Evolutionary conservation across 1,140 invertebrate genomes (phyloP).

Genomic region (Cheumatopsyche charites): DNA sequence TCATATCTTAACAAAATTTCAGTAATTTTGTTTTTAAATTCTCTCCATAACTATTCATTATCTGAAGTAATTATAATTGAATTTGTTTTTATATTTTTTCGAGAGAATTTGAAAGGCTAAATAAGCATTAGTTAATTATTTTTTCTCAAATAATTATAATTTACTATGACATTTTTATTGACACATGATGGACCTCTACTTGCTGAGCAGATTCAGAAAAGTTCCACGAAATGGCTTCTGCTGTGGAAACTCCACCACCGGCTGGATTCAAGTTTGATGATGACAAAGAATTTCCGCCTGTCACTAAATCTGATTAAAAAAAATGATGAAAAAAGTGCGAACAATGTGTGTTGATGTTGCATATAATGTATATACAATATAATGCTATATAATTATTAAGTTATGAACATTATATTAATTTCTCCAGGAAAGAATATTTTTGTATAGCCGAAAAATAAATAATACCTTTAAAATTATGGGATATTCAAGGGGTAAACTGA

Average conservation of each 20-base stretch:
- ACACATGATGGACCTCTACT: constrained; percentile 12
- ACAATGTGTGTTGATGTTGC: not conserved
- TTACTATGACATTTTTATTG: constrained; percentile 36
- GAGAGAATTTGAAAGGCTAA: constrained; percentile 1
- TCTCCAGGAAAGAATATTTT: no score
- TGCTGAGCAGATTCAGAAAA: constrained; percentile 80
- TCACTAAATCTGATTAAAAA: constrained; percentile 64
- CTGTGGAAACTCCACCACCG: constrained; percentile 70
- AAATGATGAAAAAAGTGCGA: not conserved
- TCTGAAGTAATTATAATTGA: not conserved
- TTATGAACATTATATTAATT: no score
- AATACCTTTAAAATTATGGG: no score
- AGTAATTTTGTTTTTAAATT: not conserved
- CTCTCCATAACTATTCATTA: not conserved
- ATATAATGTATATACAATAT: no score
- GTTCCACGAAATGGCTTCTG: constrained; percentile 73
- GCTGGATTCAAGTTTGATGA: constrained; percentile 76
- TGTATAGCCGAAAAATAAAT: no score
- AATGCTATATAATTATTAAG: no score
- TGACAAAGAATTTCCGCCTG: constrained; percentile 83
- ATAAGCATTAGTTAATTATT: not conserved
- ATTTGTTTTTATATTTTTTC: not conserved
- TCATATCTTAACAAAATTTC: constrained; percentile 9
- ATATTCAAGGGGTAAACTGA: no score
- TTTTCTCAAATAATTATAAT: constrained; percentile 18